These are phyloP conservation scores for Diuraphis noxia DNA, from an alignment of 1,140 invertebrate species.

Conservation along the genomic window DNA sequence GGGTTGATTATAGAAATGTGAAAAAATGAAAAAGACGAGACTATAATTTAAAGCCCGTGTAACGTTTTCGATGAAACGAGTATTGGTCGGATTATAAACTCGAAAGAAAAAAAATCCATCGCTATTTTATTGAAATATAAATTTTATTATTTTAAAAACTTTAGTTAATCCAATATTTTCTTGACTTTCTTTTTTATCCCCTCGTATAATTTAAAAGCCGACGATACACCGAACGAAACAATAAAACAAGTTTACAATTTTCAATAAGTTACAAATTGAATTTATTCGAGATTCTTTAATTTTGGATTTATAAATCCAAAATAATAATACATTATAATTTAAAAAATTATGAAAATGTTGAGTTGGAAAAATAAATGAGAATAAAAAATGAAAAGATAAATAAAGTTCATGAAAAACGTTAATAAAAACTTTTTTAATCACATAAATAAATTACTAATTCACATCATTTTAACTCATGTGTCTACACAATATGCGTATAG, in stretches of 20 bases:
- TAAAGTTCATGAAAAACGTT: conserved; percentile 3
- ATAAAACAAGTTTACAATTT: conserved; percentile 17
- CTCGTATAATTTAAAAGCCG: not conserved
- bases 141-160: conserved; percentile 22
- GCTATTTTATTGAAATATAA: conserved; percentile 13
- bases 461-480: not conserved
- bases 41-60: not conserved
- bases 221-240: not conserved
- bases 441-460: conserved; percentile 6
- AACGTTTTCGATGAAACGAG: not conserved
- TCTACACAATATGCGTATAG: not conserved
- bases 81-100: conserved; percentile 25
- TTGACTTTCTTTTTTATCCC: conserved; percentile 16
- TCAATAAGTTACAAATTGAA: conserved; percentile 21
- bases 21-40: not conserved
- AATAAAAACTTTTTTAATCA: conserved; percentile 12
- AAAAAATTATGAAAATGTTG: not conserved
- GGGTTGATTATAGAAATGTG: conserved; percentile 11
- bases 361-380: not conserved
- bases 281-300: conserved; percentile 15
- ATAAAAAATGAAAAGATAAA: not conserved
- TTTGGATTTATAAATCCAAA: too few species aligned
- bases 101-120: not conserved
- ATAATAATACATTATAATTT: too few species aligned
- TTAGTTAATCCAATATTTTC: conserved; percentile 29